A percentile compares a stretch with the other conserved stretches of the same genome.
These are phyloP conservation scores for Leptinotarsa defecta DNA, from an alignment of 1,140 invertebrate genomes.

Conservation along the genomic window DNA sequence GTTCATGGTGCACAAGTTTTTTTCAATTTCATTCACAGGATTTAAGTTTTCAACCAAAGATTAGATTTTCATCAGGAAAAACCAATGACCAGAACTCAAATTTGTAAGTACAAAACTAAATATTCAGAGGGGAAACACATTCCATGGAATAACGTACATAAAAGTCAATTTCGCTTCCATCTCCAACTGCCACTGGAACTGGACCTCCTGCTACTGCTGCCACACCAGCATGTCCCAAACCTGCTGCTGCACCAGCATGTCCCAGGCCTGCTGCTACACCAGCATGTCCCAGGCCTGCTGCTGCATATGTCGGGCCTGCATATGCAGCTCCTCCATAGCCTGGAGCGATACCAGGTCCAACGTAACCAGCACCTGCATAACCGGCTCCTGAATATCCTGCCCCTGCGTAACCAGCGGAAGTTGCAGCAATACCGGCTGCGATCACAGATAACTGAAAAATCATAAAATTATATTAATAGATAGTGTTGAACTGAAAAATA, in stretches of 20 bases:
- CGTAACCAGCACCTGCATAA: constrained; percentile 30
- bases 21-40: too few species aligned
- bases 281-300: background rate
- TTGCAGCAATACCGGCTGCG: constrained; percentile 30
- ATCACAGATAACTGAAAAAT: constrained; percentile 37
- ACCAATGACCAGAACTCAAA: too few species aligned
- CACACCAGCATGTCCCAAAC: constrained; percentile 51
- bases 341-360: constrained; percentile 5
- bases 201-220: constrained; percentile 56
- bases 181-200: constrained; percentile 55
- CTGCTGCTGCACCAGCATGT: constrained; percentile 1
- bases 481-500: too few species aligned
- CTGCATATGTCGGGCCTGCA: constrained; percentile 28
- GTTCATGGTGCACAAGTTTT: too few species aligned
- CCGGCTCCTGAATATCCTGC: constrained; percentile 33
- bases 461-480: background rate
- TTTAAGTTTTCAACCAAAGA: too few species aligned
- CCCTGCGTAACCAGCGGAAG: constrained; percentile 31
- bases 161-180: constrained; percentile 47
- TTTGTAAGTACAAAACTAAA: too few species aligned
- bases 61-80: too few species aligned
- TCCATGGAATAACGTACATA: constrained; percentile 28
- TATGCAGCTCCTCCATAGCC: constrained; percentile 22
- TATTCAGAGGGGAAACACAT: too few species aligned
- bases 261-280: constrained; percentile 10